phyloP scores from a whole-genome alignment of 2,113 vertebrate genomes.

The Labeo rohita region DNA sequence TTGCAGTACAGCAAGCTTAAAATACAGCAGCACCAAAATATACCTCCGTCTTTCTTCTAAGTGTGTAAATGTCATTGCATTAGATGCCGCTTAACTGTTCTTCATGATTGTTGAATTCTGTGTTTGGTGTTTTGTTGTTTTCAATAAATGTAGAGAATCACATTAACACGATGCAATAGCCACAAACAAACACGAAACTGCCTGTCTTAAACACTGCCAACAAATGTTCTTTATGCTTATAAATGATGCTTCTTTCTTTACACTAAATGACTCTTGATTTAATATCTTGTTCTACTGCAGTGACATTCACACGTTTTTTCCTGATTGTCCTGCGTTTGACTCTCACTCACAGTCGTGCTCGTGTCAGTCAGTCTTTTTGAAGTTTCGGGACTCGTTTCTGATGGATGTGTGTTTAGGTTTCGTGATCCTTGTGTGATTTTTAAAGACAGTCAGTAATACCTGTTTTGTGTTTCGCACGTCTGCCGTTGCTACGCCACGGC shows the following conservation, averaged over 20 bases:
- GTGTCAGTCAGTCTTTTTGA: conserved; percentile 51
- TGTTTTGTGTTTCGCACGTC: conserved; percentile 50
- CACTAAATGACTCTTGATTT: neutral
- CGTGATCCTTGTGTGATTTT: conserved; percentile 66
- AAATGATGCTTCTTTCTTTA: neutral
- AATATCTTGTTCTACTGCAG: neutral
- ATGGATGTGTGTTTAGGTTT: conserved; percentile 52
- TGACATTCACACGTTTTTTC: neutral
- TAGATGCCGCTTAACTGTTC: neutral
- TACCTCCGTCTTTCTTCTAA: neutral
- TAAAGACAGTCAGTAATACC: conserved; percentile 62
- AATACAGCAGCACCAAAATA: neutral
- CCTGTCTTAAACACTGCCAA: no score
- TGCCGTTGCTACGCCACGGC: conserved; percentile 69
- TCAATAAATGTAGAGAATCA: neutral
- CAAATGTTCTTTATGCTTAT: neutral
- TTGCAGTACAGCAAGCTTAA: neutral
- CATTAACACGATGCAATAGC: neutral
- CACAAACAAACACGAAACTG: neutral
- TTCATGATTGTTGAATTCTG: neutral
- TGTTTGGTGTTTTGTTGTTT: neutral
- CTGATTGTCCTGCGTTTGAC: neutral
- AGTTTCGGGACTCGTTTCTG: conserved; percentile 36
- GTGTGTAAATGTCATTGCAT: neutral
- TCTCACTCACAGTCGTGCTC: neutral